These are phyloP conservation scores for Shinisaurus crocodilurus DNA, from an alignment of 2,113 vertebrate species.

Conservation along the genomic window DNA sequence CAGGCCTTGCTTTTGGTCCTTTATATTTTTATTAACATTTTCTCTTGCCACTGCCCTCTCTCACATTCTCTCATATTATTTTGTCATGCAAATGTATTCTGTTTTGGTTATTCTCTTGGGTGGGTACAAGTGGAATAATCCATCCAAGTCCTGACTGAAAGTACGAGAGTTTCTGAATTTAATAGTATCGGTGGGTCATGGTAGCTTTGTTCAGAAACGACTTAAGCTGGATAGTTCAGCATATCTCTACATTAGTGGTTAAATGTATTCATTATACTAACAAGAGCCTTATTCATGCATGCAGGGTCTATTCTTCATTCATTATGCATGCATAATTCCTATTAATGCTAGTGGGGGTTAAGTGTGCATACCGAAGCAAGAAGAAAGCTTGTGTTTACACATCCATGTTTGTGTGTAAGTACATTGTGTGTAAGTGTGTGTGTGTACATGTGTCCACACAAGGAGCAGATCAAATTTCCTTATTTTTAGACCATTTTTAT, in stretches of 20 bases:
- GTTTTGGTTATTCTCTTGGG: not conserved
- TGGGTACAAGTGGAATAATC: not conserved
- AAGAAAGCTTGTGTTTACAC: constrained; percentile 40
- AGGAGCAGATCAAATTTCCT: constrained; percentile 2
- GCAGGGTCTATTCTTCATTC: constrained; percentile 50
- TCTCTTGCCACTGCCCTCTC: not conserved
- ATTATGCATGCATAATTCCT: constrained; percentile 73
- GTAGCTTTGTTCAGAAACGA: constrained; percentile 59
- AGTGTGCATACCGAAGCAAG: constrained; percentile 34
- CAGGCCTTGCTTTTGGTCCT: not conserved
- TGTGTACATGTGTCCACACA: no score
- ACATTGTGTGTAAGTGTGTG: constrained; percentile 31
- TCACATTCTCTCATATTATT: not conserved
- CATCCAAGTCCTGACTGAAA: not conserved
- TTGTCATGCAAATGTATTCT: not conserved
- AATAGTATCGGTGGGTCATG: constrained; percentile 41
- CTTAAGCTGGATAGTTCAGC: constrained; percentile 62
- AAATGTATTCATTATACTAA: constrained; percentile 70
- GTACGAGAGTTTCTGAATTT: not conserved
- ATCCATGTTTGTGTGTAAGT: constrained; percentile 33
- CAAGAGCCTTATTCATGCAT: constrained; percentile 72
- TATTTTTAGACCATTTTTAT: constrained; percentile 5
- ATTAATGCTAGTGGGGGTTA: constrained; percentile 64
- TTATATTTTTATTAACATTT: not conserved
- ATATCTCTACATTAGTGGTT: constrained; percentile 68